Base-by-base conservation (phyloP, 2,888 invertebrate genomes). In the Leptarthrus brevirostris region DNA sequence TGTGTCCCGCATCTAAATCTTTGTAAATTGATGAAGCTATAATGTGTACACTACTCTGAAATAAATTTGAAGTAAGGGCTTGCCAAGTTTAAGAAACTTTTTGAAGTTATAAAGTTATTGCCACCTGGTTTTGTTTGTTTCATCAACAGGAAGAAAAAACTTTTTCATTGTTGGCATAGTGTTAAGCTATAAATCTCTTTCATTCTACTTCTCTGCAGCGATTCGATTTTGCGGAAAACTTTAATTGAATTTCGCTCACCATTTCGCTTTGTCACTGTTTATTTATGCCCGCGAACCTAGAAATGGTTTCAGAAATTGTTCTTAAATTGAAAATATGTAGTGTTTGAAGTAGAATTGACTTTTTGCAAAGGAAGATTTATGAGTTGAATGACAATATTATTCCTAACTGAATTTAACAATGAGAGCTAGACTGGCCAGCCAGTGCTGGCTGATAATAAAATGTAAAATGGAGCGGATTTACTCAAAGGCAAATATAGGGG, bases 231-330 rank as follows among this genome's bases (percentile, higher is more conserved):
- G 58, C 36, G 40, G 64, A 64, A 64, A 64, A 47, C 47, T 64
- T 64, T 64, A 44, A 64, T 64, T 64, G 64, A 64, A 64, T 64
- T 64, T 64, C 40, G 47, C 47, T 64, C 47, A 14, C 47, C 47
- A 64, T 64, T 64, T 64, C 58, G 58, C 58, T 58, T 34, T 58
- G 58, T 58, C 58, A 58, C 58, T 36, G 58, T 58, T 36, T 58
- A 58, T 58, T 58, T 58, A 58, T 36, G 36, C 26, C 36, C 36
- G 36, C 36, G 36, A 58, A 58, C 36, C 26, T 58, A n/a, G 58
- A 58, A 58, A 58, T 58, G 58, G 58, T 10, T 36, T 36, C 36
- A 58, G 36, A 36, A 58, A 58, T 58, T 58, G 58, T 58, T 58
- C 58, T 58, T 58, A 18, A 58, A 58, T 34, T 58, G 58, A 58